Base-by-base conservation (phyloP, 1,140 invertebrate species). In the Brachionus manjavacas region DNA sequence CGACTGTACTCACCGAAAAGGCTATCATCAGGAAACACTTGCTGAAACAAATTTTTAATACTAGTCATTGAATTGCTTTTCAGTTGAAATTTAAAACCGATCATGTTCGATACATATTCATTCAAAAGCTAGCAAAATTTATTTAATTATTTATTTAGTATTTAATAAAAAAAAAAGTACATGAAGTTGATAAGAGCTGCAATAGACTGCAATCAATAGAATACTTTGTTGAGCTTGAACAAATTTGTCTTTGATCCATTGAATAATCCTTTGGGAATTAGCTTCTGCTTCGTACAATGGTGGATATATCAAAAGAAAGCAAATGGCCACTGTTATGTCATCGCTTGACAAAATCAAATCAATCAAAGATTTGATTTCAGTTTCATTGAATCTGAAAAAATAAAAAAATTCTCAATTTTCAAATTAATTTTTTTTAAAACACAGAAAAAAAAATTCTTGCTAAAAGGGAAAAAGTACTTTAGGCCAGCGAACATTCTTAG, bases 231-330 rank as follows among this genome's bases (percentile, higher is more conserved):
- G 79, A 39, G 52, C 79, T 81, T 81, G 79, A 46, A 20, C 8
- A 20, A 81, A 81, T n/a, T 68, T 60, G 1, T 81, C 52, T 46
- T 81, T 81, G 9, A 81, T 81, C 79, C 79, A 81, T 41, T 60
- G 52, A 43, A 68, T 43, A 16, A 81, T 60, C 9, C 31, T 31
- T 64, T 46, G 39, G 12, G 39, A 81, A 64, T 81, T 60, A 7
- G 12, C 20, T 28, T 81, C 79, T 8, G 52, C 35, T 28, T 81
- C 79, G 31, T 64, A 81, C n/a, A 81, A 46, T 12, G 79, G 79
- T 2, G 79, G 79, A 35, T 81, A 81, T 8, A 81, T 81, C 20
- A 81, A 35, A 14, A 81, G 12, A 60, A 81, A 64, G 23, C 52
- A 64, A 20, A 81, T 64, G 3, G 79, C 79, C 16, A 81, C 52